Conservation (phyloP, 2,888 invertebrate genomes). For the Pocota personata region DNA sequence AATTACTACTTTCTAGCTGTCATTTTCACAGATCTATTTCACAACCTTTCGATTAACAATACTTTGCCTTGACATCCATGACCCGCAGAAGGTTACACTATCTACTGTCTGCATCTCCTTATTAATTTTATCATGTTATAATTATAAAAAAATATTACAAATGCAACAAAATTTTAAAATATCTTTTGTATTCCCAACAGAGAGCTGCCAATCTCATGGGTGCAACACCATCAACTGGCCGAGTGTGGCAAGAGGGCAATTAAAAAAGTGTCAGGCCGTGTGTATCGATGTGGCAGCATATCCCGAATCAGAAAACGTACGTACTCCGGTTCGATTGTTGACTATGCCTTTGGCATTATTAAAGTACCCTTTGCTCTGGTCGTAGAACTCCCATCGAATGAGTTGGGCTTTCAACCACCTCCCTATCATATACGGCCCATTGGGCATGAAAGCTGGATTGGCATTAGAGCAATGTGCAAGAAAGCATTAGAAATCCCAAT, state of each 20-base stretch:
- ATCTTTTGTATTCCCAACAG: constrained; percentile 70
- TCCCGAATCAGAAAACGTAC: constrained; percentile 78
- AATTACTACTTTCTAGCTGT: too few relatives aligned
- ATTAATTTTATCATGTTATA: constrained; percentile 8
- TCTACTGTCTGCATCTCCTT: constrained; percentile 2
- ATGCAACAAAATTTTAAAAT: too few relatives aligned
- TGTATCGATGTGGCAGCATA: constrained; percentile 81
- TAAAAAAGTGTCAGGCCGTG: constrained; percentile 79
- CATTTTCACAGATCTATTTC: too few relatives aligned
- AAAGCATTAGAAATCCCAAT: constrained; percentile 76
- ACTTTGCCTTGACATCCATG: not conserved
- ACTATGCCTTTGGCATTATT: constrained; percentile 81
- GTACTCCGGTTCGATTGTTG: constrained; percentile 81
- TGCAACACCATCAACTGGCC: constrained; percentile 79
- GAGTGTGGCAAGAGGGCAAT: constrained; percentile 80
- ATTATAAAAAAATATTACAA: not conserved
- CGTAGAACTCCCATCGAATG: constrained; percentile 81
- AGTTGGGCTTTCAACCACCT: constrained; percentile 81
- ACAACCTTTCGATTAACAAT: not conserved
- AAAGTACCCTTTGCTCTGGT: constrained; percentile 80
- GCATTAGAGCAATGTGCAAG: constrained; percentile 82
- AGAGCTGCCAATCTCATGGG: constrained; percentile 77
- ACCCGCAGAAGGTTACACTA: not conserved
- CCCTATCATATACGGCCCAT: constrained; percentile 79
- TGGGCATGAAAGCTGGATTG: constrained; percentile 81